Evolutionary conservation across 2,797 vertebrate species (phyloP).

Genomic region (Enteromius anoplus): DNA sequence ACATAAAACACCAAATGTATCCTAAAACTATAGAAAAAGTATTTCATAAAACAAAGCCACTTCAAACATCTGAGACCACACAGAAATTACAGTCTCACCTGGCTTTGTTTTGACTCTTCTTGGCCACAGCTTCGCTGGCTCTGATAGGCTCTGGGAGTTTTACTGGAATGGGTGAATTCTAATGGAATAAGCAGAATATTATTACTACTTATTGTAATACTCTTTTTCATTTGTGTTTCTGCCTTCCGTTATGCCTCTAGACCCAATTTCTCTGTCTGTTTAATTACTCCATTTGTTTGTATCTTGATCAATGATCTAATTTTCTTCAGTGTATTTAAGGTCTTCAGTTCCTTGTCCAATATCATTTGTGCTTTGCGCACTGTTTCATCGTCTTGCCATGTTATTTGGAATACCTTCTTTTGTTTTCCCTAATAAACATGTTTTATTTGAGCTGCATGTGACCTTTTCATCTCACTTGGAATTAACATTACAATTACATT

Average conservation of each 20-base stretch:
- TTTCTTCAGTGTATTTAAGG: neutral
- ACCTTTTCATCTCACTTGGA: too few species aligned
- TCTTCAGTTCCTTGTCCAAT: neutral
- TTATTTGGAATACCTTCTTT: neutral
- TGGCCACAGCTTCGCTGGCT: constrained; percentile 95
- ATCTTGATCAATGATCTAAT: neutral
- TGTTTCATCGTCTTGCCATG: neutral
- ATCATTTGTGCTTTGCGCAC: neutral
- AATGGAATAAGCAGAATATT: neutral
- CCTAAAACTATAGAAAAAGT: neutral
- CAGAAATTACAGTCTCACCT: constrained; percentile 77
- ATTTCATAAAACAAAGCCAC: neutral
- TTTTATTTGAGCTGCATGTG: neutral
- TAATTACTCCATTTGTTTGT: neutral
- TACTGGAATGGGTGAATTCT: constrained; percentile 89
- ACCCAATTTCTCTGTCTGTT: neutral
- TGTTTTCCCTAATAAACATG: neutral
- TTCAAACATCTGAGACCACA: neutral
- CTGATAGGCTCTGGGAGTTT: constrained; percentile 95
- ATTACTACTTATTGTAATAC: neutral
- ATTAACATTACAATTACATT: too few species aligned
- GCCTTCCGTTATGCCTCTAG: neutral
- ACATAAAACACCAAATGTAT: neutral
- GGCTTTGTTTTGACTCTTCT: constrained; percentile 96
- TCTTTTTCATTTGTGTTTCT: neutral